These are phyloP conservation scores for Actinia tenebrosa DNA, from an alignment of 64 coral and sea anemone genomes.

Conservation along the genomic window DNA sequence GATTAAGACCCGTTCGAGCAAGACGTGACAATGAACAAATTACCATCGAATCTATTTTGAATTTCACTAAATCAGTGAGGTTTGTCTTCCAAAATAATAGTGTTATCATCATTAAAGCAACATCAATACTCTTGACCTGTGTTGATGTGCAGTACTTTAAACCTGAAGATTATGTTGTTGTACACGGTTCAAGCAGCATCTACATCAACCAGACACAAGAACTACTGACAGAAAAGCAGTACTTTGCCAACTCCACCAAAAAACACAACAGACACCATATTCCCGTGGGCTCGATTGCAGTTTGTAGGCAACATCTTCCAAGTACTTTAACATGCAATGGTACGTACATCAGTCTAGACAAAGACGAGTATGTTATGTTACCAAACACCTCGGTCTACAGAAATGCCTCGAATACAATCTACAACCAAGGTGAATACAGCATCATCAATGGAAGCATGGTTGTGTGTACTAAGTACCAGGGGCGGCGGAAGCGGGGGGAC, in stretches of 20 bases:
- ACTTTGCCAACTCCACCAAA: no score
- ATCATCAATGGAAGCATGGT: no score
- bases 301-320: no score
- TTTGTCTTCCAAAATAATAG: neutral
- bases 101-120: slow-evolving; percentile 19
- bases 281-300: no score
- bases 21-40: neutral
- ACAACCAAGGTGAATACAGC: neutral
- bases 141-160: neutral
- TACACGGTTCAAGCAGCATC: neutral
- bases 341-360: neutral
- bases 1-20: neutral
- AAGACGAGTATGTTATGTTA: slow-evolving; percentile 17
- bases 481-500: no score
- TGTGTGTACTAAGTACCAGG: no score
- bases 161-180: neutral
- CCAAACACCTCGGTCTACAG: slow-evolving; percentile 28
- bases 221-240: no score
- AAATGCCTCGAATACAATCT: slow-evolving; percentile 7
- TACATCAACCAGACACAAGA: neutral
- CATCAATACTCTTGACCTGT: slow-evolving; percentile 3
- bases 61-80: neutral
- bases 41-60: neutral
- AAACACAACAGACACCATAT: no score
- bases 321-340: neutral